Base-by-base conservation (phyloP, 2,113 vertebrate species). In the Oryzias curvinotus region DNA sequence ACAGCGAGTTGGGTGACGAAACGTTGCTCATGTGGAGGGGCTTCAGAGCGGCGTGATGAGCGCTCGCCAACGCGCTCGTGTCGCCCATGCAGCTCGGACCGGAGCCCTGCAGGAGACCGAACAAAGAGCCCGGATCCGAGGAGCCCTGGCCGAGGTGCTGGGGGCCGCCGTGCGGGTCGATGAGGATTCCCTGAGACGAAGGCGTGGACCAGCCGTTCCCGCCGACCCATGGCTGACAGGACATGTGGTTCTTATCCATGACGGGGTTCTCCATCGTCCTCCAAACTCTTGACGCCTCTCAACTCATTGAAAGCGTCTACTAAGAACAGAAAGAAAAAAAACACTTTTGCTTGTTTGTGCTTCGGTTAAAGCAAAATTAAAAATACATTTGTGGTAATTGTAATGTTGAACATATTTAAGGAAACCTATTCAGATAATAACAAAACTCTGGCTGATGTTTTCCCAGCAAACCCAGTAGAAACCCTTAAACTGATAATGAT, bases 221-320 rank as follows among this genome's bases (percentile, higher is more conserved):
- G 17, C 15, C 18, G 1, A 14, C 16, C 86, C 84, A 84, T 0
- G 57, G 49, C 1, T 60, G 72, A 65, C 72, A 69, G 17, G 73
- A 7, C 5, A 66, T 17, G 23, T 62, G 65, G 60, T 23, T 77
- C 52, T 84, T 78, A 52, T 78, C 78, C n/a, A 43, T 44, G 23
- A 77, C 18, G 1, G 57, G 30, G 78, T 82, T 73, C 47, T 86
- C 73, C 80, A 83, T 88, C 19, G 44, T 73, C 43, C 41, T 75
- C 73, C 55, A 66, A 0, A 62, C 17, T 57, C 19, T 56, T 53
- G 18, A 14, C 4, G 42, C 16, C n/a, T 12, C 2, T 36, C 36
- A 36, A 36, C 8, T 13, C 36, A 36, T 36, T 12, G 36, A 36
- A 12, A 36, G 36, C 1, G 36, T 36, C 36, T 36, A 8, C 36